Base-by-base conservation (phyloP, 2,888 invertebrate genomes). In the Scaptomyza tumidula region DNA sequence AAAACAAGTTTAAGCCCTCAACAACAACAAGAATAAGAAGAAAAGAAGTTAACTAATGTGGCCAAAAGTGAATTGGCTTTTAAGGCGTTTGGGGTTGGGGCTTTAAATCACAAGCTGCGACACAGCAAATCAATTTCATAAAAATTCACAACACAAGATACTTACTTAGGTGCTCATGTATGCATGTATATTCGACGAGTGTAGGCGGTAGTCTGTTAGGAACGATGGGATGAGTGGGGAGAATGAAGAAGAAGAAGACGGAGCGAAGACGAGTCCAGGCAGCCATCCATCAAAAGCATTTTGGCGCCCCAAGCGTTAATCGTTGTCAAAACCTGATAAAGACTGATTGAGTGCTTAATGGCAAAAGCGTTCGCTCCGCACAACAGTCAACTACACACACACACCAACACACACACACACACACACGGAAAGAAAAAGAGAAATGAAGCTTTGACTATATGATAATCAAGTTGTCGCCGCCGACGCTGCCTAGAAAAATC, bases 241-340 rank as follows among this genome's bases (percentile, higher is more conserved):
- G 43, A 14, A 33, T 37, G 43, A 41, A 19, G 43, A 41, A 19
- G 43, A 41, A 37, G 19, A 66, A 63, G 61, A 63, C 76, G 65
- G n/a, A 2, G 19, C 14, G 24, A 49, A 41, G 24, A 69, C 63
- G 61, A 58, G 69, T 78, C 81, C 78, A 84, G 61, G 53, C 71
- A 77, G 71, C 87, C 87, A 85, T 85, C 85, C 87, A 85, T 85
- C 85, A 83, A 83, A 86, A 75, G 84, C 75, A 73, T 75, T 79
- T 76, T 76, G 85, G 80, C 81, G 87, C 85, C 85, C 70, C 52
- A 59, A 80, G 89, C 85, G 85, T 85, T 85, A 85, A 85, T 85
- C 85, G 85, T 89, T 85, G 89, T 85, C 85, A 89, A 89, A 85
- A 85, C 89, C 87, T 85, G 85, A 85, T 88, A 85, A 88, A 88